phyloP scores from a whole-genome alignment of 2,888 invertebrate species.

The Coremacera marginata region DNA sequence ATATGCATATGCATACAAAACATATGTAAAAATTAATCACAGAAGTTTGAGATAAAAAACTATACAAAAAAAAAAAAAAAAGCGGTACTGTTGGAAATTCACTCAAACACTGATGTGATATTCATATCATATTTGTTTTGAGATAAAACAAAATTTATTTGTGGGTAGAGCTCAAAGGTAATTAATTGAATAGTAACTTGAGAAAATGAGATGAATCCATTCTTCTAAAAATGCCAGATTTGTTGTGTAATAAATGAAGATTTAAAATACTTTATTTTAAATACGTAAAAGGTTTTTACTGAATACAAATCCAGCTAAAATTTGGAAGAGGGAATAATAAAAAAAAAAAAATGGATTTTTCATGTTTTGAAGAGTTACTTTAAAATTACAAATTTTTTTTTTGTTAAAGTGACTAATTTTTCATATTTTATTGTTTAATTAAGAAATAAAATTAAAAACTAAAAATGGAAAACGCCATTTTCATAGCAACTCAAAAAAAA shows the following conservation, averaged over 20 bases:
- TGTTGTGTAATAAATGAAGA: too few species aligned
- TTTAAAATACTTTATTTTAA: too few species aligned
- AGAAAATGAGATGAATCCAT: too few species aligned
- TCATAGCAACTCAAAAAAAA: constrained; percentile 29
- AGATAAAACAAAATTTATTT: constrained; percentile 39
- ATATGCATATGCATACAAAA: constrained; percentile 29
- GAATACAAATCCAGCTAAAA: too few species aligned
- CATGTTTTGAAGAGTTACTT: too few species aligned
- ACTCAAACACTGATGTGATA: constrained; percentile 24
- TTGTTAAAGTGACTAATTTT: too few species aligned
- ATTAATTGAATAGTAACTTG: too few species aligned
- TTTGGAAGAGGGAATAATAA: too few species aligned
- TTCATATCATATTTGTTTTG: constrained; percentile 21
- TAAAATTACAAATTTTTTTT: neutral
- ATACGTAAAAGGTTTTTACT: too few species aligned
- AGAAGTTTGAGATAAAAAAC: constrained; percentile 41
- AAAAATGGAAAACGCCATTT: constrained; percentile 23
- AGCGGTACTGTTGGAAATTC: too few species aligned
- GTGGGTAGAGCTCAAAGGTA: constrained; percentile 64
- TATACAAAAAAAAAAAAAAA: neutral
- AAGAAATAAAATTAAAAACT: constrained; percentile 28
- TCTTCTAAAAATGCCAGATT: too few species aligned
- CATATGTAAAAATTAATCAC: constrained; percentile 60
- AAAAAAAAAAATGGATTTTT: too few species aligned
- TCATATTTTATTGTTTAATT: neutral